A percentile compares a stretch with the other conserved stretches of the same genome.
Evolutionary conservation across 2,797 vertebrate species (phyloP).

Genomic region (Triplophysa bombifrons): DNA sequence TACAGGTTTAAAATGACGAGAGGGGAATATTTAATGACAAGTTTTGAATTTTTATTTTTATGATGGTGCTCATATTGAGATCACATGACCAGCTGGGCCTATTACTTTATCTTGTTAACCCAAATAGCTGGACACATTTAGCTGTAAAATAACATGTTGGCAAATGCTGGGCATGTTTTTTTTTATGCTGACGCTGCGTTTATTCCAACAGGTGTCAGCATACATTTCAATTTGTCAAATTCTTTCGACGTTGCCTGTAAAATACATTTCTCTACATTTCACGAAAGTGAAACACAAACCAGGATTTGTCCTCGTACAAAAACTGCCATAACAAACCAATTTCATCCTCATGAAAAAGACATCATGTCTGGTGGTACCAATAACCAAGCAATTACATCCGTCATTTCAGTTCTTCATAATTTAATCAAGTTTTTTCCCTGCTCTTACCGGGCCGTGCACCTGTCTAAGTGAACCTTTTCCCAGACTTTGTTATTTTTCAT

Average conservation of each 20-base stretch:
- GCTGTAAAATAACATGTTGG: not conserved
- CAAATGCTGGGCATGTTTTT: not conserved
- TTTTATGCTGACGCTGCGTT: not conserved
- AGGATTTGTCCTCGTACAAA: constrained; percentile 56
- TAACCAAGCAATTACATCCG: constrained; percentile 72
- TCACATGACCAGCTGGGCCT: too few species aligned
- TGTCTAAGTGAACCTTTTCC: constrained; percentile 71
- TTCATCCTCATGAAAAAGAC: constrained; percentile 68
- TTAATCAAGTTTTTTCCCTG: constrained; percentile 60
- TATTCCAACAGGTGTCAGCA: not conserved
- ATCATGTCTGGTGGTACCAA: constrained; percentile 69
- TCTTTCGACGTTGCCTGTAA: not conserved
- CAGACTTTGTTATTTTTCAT: constrained; percentile 82
- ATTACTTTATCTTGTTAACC: too few species aligned
- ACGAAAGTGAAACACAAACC: constrained; percentile 9
- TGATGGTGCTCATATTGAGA: too few species aligned
- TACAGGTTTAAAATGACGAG: too few species aligned
- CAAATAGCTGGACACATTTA: not conserved
- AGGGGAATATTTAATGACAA: too few species aligned
- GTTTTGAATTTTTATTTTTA: too few species aligned
- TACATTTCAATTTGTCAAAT: not conserved
- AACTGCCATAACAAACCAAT: constrained; percentile 70
- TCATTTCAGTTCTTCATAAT: constrained; percentile 69
- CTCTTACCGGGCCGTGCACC: constrained; percentile 65
- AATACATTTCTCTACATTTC: not conserved